phyloP scores from a whole-genome alignment of 2,113 vertebrate species.

The Rhadina sibilatrix region DNA sequence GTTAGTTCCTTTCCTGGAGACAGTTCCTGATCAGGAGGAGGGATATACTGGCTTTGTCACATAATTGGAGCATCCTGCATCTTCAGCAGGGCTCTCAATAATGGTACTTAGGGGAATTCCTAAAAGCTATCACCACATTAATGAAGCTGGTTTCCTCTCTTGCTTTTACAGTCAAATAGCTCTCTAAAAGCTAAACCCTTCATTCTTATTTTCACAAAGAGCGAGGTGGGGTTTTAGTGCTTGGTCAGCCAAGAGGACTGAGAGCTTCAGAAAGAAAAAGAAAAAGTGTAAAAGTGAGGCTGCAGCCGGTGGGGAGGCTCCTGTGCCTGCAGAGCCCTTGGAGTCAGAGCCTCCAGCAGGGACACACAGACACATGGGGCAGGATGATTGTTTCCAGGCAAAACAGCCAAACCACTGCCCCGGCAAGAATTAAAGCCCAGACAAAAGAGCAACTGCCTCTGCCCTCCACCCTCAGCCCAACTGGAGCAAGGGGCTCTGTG shows the following conservation, averaged over 20 bases:
- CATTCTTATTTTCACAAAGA: slow-evolving; percentile 38
- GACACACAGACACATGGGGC: neutral
- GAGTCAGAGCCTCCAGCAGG: slow-evolving; percentile 23
- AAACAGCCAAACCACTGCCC: neutral
- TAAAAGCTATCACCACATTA: slow-evolving; percentile 43
- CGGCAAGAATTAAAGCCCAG: neutral
- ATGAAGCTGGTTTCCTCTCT: slow-evolving; percentile 43
- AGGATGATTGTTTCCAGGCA: slow-evolving; percentile 34
- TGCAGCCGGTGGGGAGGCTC: neutral
- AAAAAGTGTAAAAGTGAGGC: neutral
- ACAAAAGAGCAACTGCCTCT: slow-evolving; percentile 36
- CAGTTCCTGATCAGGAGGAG: neutral
- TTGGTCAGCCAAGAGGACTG: slow-evolving; percentile 15
- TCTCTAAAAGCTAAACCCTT: slow-evolving; percentile 42
- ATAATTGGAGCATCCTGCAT: slow-evolving; percentile 32
- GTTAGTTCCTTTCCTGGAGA: slow-evolving; percentile 20
- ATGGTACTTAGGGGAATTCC: slow-evolving; percentile 33
- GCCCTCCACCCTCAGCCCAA: neutral
- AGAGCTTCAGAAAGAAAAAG: neutral
- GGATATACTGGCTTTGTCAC: neutral
- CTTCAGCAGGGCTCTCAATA: neutral
- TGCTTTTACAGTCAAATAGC: slow-evolving; percentile 44
- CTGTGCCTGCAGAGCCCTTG: slow-evolving; percentile 17
- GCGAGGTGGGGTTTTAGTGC: neutral
- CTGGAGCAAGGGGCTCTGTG: neutral